A percentile compares a stretch with the other conserved stretches of the same genome.
Conservation (phyloP, 2,888 invertebrate species). For the Argyresthia goedartella region DNA sequence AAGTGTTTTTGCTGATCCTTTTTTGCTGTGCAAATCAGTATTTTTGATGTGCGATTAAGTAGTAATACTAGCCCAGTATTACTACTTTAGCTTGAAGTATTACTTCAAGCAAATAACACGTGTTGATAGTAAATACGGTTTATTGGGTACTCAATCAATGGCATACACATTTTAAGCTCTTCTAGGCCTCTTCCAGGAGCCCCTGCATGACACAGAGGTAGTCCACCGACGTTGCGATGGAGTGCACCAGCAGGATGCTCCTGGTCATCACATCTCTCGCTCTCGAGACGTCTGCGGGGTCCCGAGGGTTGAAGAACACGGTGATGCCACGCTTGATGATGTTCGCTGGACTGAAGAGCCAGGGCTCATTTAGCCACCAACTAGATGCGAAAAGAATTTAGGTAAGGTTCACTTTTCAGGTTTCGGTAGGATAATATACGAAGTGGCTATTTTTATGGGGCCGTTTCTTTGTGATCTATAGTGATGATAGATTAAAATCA, state of each 20-base stretch:
- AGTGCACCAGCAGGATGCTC: conserved; percentile 51
- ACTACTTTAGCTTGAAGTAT: too few species aligned
- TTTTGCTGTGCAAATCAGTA: too few species aligned
- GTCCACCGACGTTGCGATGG: conserved; percentile 59
- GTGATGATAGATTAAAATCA: not conserved
- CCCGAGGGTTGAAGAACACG: conserved; percentile 25
- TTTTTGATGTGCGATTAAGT: too few species aligned
- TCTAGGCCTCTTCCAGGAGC: conserved; percentile 37
- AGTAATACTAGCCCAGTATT: too few species aligned
- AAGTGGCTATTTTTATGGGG: too few species aligned
- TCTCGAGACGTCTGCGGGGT: conserved; percentile 39
- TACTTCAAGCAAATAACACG: too few species aligned
- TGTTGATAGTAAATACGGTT: too few species aligned
- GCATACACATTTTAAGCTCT: too few species aligned
- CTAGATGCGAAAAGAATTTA: conserved; percentile 23
- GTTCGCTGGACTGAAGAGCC: conserved; percentile 38
- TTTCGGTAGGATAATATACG: too few species aligned
- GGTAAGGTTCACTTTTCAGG: not conserved
- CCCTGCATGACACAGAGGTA: conserved; percentile 63
- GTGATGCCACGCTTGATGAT: conserved; percentile 31
- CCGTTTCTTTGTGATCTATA: too few species aligned
- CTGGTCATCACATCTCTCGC: conserved; percentile 57
- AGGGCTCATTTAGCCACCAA: conserved; percentile 45
- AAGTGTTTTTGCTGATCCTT: too few species aligned
- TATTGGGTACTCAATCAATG: too few species aligned